These are phyloP conservation scores for Pristionchus arcanus DNA, from an alignment of 2,888 invertebrate genomes.

Conservation along the genomic window DNA sequence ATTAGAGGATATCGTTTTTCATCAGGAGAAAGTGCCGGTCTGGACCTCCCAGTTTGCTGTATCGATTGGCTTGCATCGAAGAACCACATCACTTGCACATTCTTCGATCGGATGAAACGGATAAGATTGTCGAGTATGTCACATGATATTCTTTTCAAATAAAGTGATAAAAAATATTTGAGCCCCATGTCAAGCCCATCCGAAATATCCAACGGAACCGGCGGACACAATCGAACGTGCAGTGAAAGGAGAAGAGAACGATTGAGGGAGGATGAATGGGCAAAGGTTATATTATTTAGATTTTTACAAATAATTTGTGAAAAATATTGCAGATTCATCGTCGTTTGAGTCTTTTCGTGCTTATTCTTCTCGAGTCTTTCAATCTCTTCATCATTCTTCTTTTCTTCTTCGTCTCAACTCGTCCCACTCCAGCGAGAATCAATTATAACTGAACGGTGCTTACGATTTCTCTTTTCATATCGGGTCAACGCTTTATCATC, in stretches of 20 bases:
- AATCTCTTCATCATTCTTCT: constrained; percentile 32
- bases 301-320: background rate
- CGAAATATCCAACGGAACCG: background rate
- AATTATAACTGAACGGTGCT: constrained; percentile 30
- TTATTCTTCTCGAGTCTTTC: constrained; percentile 14
- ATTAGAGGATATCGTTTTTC: background rate
- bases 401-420: constrained; percentile 1
- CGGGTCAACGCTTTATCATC: background rate
- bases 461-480: background rate
- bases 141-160: background rate
- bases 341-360: background rate
- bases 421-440: background rate
- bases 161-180: background rate
- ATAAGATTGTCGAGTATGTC: background rate
- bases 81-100: background rate
- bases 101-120: background rate
- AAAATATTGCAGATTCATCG: background rate
- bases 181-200: background rate
- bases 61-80: background rate
- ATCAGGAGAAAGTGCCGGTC: background rate
- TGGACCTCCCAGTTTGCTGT: background rate
- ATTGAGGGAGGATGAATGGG: constrained; percentile 24
- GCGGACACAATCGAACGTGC: background rate
- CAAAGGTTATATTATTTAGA: background rate
- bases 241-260: constrained; percentile 13